Conservation (phyloP, 2,113 vertebrate genomes). For the Tor tambroides region DNA sequence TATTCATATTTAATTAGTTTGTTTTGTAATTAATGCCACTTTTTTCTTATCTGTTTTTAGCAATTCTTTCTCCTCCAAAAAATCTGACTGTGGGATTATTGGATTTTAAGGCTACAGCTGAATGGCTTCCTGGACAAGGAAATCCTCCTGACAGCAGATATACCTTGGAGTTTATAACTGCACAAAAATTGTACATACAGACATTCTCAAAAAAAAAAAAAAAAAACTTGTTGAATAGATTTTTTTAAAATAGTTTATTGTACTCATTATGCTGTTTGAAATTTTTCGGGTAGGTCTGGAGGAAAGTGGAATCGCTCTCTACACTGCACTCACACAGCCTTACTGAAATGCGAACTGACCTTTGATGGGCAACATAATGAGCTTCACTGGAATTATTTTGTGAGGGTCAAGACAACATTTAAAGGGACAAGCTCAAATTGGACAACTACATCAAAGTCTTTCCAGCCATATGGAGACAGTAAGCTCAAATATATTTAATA, state of each 20-base stretch:
- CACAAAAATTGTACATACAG: conserved; percentile 2
- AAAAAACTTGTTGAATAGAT: too few relatives aligned
- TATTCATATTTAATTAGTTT: not conserved
- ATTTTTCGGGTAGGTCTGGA: not conserved
- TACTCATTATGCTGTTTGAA: too few relatives aligned
- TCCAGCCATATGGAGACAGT: conserved; percentile 61
- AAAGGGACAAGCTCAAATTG: not conserved
- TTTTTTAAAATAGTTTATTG: not conserved
- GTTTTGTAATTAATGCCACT: not conserved
- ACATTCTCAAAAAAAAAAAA: not conserved
- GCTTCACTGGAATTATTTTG: conserved; percentile 27
- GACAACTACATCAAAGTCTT: not conserved
- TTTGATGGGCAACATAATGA: conserved; percentile 16
- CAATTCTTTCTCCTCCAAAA: conserved; percentile 50
- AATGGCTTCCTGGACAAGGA: conserved; percentile 51
- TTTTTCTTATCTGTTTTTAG: conserved; percentile 27
- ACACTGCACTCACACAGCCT: conserved; percentile 31
- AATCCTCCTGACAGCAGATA: conserved; percentile 55
- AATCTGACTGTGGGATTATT: conserved; percentile 58
- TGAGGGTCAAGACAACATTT: conserved; percentile 51
- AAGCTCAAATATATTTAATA: conserved; percentile 34
- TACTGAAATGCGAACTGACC: conserved; percentile 40
- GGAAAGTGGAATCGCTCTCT: conserved; percentile 28
- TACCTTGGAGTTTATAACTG: conserved; percentile 42
- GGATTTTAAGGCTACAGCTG: conserved; percentile 51